Base-by-base conservation (phyloP, 2,113 vertebrate genomes). In the Spermophilus dauricus region DNA sequence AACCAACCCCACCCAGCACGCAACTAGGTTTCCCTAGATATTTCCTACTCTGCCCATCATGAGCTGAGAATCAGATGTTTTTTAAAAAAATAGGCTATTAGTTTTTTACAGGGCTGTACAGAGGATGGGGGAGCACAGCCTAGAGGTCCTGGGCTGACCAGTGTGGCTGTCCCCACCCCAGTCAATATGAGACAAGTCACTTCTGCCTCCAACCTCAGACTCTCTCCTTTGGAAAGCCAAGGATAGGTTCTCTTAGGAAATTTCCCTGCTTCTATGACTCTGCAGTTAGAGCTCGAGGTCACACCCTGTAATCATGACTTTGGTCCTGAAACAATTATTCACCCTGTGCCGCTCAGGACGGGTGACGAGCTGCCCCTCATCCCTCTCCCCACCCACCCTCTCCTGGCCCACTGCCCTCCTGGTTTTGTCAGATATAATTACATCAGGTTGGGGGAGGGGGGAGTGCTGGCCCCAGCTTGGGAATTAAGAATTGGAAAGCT, bases 281-380 rank as follows among this genome's bases (percentile, higher is more conserved):
- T 94, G 97, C 86, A 88, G 32, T 67, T 88, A 12, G 0, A 61
- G 22, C 2, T 4, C 97, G 95, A 98, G 67, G 82, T 98, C 75
- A 94, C 89, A 94, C 90, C 96, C 95, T 96, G 58, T 86, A 96
- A 97, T 98, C 95, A 75, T 22, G 65, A 82, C 81, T 86, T 39
- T 86, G 89, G 96, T 97, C 86, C 96, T 98, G 91, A 97, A 97
- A 76, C 95, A 97, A 96, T 96, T 96, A 90, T 97, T 97, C 97
- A 91, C 87, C 63, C 14, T 96, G 82, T 82, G 98, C 86, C 97
- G 70, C 95, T 94, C 0, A 0, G 85, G 89, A 84, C 95, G 87
- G 95, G 95, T 97, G 88, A 97, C 37, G 58, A 93, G 82, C 85
- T 95, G 65, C 94, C 91, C 42, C 95, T 87, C 97, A 98, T 97